Evolutionary conservation across 1,140 invertebrate genomes (phyloP), one percentile per base, ranked within the genome.

Genomic region (Nymphalis io): DNA sequence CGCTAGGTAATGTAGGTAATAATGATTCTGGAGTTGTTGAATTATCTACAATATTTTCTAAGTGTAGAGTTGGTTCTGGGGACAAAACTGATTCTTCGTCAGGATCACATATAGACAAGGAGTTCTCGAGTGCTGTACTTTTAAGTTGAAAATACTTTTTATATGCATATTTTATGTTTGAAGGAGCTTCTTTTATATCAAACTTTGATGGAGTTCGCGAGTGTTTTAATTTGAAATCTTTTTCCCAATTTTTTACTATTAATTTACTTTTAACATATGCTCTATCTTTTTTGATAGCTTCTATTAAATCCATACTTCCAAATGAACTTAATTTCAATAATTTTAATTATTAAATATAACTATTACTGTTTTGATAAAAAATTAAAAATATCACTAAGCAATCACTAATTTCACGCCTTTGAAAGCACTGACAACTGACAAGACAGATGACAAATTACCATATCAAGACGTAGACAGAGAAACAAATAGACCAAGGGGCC

Each of bases 111-210:
- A 91, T 80, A 44, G 91, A 83, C 11, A 96, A 88, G 8, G 94
- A 95, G 74, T 95, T 93, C 80, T 96, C 95, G 39, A 96, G 91
- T 51, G 94, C 94, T 53, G 92, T 90, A 33, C 95, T 95, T 92
- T 97, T 97, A 1, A 96, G 80, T 74, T 95, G 93, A 91, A 95
- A 96, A 85, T 97, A 97, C 74, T 94, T 95, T 88, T 95, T 96
- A 75, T 97, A 97, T 0, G 96, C 95, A 80, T 95, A 93, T 78
- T 94, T 93, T 48, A 97, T 95, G 62, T 94, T 93, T 40, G 89
- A 79, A 18, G 94, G 93, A 21, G 96, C 96, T 85, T 94, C 94
- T 77, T 94, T 94, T 48, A 97, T 96, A 82, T 97, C 96, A 84
- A 95, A 93, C 94, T 96, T 97, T 1, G 94, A 95, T 2, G 96